Conservation (phyloP, 1,140 invertebrate species). For the Zaprionus ornatus region DNA sequence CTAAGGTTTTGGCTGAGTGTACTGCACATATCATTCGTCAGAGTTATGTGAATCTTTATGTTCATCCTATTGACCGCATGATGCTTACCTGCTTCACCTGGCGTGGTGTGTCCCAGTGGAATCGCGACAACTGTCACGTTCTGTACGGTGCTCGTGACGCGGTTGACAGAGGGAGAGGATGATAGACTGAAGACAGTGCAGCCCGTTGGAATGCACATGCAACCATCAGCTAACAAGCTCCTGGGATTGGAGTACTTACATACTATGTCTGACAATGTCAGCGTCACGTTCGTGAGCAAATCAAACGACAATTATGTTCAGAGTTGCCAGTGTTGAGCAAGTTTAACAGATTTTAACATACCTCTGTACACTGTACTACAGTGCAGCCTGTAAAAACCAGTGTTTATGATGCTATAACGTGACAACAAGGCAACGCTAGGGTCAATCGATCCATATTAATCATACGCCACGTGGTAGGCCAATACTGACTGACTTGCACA, state of each 20-base stretch:
- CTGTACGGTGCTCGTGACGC: not conserved
- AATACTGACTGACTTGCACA: not conserved
- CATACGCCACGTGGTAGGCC: not conserved
- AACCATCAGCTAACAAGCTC: not conserved
- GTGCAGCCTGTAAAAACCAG: not conserved
- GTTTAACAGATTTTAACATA: not conserved
- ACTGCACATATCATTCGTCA: not conserved
- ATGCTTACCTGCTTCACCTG: not conserved
- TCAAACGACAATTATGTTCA: not conserved
- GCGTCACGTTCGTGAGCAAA: not conserved
- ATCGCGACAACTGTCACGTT: not conserved
- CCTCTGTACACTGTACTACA: not conserved
- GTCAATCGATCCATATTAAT: constrained; percentile 2
- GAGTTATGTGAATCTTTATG: not conserved
- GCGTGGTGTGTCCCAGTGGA: not conserved
- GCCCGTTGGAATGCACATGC: not conserved
- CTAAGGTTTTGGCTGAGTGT: too few species aligned
- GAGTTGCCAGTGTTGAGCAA: not conserved
- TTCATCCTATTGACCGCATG: not conserved
- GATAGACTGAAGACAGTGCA: not conserved
- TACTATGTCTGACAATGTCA: not conserved
- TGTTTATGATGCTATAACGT: not conserved
- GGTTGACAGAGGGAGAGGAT: not conserved
- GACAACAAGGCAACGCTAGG: not conserved
- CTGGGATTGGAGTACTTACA: not conserved